These are phyloP conservation scores for Lacerta bilineata DNA, from an alignment of 2,797 vertebrate genomes.

Conservation along the genomic window DNA sequence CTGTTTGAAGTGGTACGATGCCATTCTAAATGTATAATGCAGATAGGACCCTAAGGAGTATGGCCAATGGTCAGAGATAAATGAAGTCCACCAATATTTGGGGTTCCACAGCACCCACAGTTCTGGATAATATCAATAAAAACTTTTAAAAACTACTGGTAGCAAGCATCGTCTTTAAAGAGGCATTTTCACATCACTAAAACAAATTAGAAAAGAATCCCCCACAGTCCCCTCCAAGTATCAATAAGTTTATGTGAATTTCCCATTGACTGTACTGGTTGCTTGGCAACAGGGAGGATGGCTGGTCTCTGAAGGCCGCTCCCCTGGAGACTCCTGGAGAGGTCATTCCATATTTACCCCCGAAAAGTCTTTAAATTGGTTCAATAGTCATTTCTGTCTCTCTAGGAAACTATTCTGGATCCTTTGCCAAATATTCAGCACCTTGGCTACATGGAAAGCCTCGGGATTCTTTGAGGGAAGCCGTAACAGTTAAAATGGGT, in stretches of 20 bases:
- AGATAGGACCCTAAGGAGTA: no score
- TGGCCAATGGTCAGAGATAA: no score
- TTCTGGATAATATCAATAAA: no score
- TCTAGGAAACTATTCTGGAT: neutral
- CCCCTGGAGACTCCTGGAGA: no score
- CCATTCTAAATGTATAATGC: no score
- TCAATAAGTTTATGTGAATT: neutral
- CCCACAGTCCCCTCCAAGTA: neutral
- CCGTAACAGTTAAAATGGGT: neutral
- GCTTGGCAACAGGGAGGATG: neutral
- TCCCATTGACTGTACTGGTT: neutral
- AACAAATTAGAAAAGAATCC: neutral
- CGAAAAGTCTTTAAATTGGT: no score
- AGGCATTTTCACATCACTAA: neutral
- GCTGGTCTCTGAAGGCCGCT: conserved; percentile 27
- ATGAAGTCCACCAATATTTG: no score
- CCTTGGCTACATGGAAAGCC: no score
- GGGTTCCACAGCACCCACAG: no score
- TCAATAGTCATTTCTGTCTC: neutral
- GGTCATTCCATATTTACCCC: neutral
- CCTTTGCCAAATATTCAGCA: neutral
- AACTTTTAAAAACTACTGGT: neutral
- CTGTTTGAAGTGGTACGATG: no score
- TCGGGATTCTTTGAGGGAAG: neutral
- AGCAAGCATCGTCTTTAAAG: neutral